Base-by-base conservation (phyloP, 2,113 vertebrate species). In the Rhinolophus ferrumequinum region DNA sequence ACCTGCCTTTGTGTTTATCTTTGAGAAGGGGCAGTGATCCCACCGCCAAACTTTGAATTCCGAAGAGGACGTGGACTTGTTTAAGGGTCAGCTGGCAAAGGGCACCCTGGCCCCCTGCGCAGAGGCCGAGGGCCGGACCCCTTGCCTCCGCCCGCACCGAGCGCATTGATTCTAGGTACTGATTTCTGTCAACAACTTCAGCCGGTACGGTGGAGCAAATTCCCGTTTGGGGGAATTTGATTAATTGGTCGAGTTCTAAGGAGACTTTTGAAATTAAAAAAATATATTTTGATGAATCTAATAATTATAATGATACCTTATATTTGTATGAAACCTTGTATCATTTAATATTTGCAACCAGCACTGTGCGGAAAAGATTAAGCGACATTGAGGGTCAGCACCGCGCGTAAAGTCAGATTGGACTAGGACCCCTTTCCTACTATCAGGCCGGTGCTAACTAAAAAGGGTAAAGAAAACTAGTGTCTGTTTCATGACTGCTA, bases 11-110 rank as follows among this genome's bases (percentile, higher is more conserved):
- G 67, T 97, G 82, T 95, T 97, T 93, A 93, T 77, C 79, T 97
- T 94, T 96, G 98, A 90, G 75, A 96, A 91, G 26, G 83, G 81
- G 83, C 47, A 60, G 69, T 35, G 35, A 56, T 69, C 95, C 96
- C 30, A 90, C 38, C 80, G 81, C 52, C 33, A 94, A 92, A 97
- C 83, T 89, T 87, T 97, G 94, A 95, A 94, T 83, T 93, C 83
- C 13, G 47, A 69, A 96, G 62, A 93, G n/a, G 73, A 92, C 19
- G 0, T 47, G 22, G 64, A 69, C 19, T 76, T 87, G 75, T 70
- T 95, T 91, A 91, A 94, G 85, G 50, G 79, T 92, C 87, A 96
- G 50, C 28, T 70, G 41, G 67, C 88, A 62, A 44, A 19, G 56
- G 84, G 52, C 26, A 15, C 41, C 44, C 47, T 41, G n/a, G 58